A percentile compares a stretch with the other conserved stretches of the same genome.
These are phyloP conservation scores for Oryzias sinensis DNA, from an alignment of 2,797 vertebrate species.

Conservation along the genomic window DNA sequence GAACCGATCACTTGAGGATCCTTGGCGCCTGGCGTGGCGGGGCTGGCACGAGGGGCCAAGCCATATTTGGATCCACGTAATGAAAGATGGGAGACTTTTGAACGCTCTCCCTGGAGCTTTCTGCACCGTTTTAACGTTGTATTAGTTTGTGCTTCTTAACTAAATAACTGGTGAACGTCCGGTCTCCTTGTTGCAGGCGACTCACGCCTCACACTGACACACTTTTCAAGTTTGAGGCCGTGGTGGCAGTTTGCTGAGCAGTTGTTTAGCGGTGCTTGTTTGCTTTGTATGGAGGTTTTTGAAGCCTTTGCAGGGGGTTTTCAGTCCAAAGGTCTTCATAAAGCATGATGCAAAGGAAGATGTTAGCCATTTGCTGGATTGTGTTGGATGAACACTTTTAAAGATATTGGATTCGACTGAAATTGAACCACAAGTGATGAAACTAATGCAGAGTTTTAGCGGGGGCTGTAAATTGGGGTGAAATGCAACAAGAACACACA, in stretches of 20 bases:
- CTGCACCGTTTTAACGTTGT: conserved; percentile 23
- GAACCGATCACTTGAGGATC: conserved; percentile 51
- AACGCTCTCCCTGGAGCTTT: conserved; percentile 19
- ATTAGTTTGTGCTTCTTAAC: conserved; percentile 43
- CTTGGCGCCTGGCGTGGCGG: conserved; percentile 32
- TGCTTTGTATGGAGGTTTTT: conserved; percentile 23
- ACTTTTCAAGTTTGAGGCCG: conserved; percentile 41
- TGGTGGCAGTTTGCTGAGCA: conserved; percentile 22
- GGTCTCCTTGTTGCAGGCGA: conserved; percentile 28
- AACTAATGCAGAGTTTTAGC: conserved; percentile 19
- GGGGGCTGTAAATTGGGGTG: conserved; percentile 1
- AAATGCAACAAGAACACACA: conserved; percentile 16
- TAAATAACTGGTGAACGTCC: conserved; percentile 45
- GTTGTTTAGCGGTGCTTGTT: conserved; percentile 14
- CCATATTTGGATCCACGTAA: conserved; percentile 37
- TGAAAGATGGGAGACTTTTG: conserved; percentile 55
- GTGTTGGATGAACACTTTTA: conserved; percentile 52
- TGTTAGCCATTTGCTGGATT: conserved; percentile 27
- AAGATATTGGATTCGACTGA: conserved; percentile 52
- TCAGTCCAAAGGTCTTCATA: conserved; percentile 9
- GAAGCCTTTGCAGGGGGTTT: conserved; percentile 21
- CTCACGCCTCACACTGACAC: conserved; percentile 48
- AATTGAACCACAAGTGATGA: conserved; percentile 52
- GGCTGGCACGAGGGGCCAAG: conserved; percentile 31
- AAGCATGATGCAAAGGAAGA: conserved; percentile 32